These are phyloP conservation scores for Uria aalge DNA, from an alignment of 2,113 vertebrate genomes.

Conservation along the genomic window DNA sequence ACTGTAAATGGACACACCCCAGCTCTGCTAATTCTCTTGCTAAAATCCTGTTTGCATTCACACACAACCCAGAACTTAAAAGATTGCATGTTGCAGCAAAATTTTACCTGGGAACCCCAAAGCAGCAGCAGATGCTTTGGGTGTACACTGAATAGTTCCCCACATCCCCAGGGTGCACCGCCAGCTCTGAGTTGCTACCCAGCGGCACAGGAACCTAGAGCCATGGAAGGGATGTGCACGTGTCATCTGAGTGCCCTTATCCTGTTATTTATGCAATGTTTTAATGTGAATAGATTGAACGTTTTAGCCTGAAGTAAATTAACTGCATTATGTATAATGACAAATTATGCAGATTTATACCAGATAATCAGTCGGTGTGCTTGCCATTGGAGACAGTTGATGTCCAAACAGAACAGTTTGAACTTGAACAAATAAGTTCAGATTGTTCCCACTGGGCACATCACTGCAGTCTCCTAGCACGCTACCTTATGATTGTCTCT, in stretches of 20 bases:
- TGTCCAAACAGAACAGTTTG: neutral
- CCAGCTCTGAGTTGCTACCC: neutral
- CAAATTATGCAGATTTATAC: conserved; percentile 38
- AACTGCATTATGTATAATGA: conserved; percentile 13
- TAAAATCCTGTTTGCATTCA: neutral
- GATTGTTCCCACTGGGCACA: neutral
- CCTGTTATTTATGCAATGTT: neutral
- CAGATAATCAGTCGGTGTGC: neutral
- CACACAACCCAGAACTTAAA: neutral
- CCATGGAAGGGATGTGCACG: neutral
- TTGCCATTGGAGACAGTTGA: neutral
- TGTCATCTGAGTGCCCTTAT: neutral
- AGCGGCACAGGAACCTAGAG: neutral
- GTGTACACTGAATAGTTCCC: neutral
- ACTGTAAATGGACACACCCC: neutral
- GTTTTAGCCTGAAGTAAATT: conserved; percentile 15
- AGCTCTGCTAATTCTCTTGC: neutral
- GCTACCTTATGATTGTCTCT: neutral
- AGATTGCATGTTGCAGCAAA: neutral
- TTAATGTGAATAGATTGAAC: neutral
- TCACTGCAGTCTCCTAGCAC: neutral
- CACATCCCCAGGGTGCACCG: neutral
- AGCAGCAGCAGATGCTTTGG: neutral
- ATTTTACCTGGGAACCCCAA: neutral
- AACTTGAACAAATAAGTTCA: conserved; percentile 3